Conservation (phyloP, 2,113 vertebrate species). For the Leuciscus idus region DNA sequence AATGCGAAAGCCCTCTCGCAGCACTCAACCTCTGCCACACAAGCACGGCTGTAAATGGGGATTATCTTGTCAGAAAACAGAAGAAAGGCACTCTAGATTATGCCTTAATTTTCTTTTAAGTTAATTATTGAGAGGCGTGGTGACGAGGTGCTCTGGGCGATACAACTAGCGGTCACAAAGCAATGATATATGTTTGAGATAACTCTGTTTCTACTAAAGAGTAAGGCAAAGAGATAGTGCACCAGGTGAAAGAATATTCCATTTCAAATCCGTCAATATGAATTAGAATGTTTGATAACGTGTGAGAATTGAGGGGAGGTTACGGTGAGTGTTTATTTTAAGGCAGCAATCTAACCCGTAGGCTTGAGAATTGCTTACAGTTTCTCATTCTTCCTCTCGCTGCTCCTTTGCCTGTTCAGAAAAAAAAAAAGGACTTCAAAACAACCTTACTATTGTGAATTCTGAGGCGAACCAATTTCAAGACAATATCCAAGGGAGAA, state of each 20-base stretch:
- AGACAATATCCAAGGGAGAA: slow-evolving; percentile 36
- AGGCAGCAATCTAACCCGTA: slow-evolving; percentile 15
- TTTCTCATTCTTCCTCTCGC: slow-evolving; percentile 23
- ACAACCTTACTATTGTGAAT: neutral
- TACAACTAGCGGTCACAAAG: neutral
- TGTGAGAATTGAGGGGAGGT: neutral
- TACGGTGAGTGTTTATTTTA: neutral
- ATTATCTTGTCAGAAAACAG: slow-evolving; percentile 54
- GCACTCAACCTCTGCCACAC: slow-evolving; percentile 18
- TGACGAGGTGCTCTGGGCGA: slow-evolving; percentile 25
- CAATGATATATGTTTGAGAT: slow-evolving; percentile 28
- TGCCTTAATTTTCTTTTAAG: slow-evolving; percentile 54
- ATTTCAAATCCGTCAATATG: neutral
- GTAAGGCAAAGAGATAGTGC: neutral
- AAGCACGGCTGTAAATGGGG: slow-evolving; percentile 1
- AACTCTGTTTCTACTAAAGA: neutral
- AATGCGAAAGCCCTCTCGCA: neutral
- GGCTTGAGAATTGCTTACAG: slow-evolving; percentile 12
- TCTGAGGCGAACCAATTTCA: slow-evolving; percentile 30
- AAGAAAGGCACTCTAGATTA: slow-evolving; percentile 45
- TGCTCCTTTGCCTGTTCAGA: neutral
- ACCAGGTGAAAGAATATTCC: neutral
- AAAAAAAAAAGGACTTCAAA: neutral
- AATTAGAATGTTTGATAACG: slow-evolving; percentile 18
- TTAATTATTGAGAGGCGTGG: slow-evolving; percentile 49